Evolutionary conservation across 2,113 vertebrate species (phyloP), one percentile per base, ranked within the genome.

Genomic region (Otis tarda): DNA sequence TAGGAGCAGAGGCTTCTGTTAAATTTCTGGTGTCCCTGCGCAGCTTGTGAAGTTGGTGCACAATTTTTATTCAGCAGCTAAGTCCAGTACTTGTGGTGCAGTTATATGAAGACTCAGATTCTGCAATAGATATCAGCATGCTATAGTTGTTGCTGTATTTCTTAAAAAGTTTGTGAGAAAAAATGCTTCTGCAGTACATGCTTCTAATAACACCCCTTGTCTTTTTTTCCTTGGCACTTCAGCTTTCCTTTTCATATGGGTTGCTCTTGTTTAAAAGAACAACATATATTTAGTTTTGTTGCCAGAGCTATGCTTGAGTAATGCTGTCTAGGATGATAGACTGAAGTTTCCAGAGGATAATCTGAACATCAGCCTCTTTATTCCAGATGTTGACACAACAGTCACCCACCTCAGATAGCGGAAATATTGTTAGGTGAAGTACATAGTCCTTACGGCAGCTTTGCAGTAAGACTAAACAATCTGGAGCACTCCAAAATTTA

Each of bases 361-460:
- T 81, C 68, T 71, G 77, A 91, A 78, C 69, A 75, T 91, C 79
- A 93, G 60, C 27, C 79, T 83, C 56, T 20, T 93, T 89, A 94
- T 70, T 35, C 59, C n/a, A 63, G 64, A 55, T 83, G 64, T n/a
- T 92, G 94, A 70, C 93, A 88, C 61, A 93, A 80, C 50, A 95
- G 41, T 70, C 64, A 52, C 56, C 71, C 43, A 12, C 81, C 43
- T 45, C 50, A 84, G 45, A 25, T 7, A 64, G 47, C 86, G 79
- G 83, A 89, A 86, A 31, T 55, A 27, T 2, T 2, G 21, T 89
- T 53, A 81, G 65, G 70, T 77, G 17, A 71, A 87, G 53, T 5
- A 8, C n/a, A 59, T 0, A 0, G 47, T 39, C 84, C 50, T 82
- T 64, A 27, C 0, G 0, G 68, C 76, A 87, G 50, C 45, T 53